phyloP scores from a whole-genome alignment of 2,113 vertebrate species.

The Pachyramphus minor region DNA sequence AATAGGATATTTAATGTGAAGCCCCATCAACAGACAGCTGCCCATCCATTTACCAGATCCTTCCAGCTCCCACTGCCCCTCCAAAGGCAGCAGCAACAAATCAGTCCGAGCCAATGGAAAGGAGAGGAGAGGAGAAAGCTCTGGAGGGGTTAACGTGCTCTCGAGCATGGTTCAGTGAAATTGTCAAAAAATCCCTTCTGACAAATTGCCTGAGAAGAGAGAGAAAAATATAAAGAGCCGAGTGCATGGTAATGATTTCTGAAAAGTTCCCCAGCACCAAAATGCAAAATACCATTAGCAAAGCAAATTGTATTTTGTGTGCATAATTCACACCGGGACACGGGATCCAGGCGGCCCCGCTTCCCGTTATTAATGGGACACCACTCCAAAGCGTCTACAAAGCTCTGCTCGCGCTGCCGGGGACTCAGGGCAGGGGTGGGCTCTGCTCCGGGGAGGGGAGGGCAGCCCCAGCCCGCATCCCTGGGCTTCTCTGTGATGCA shows the following conservation, averaged over 20 bases:
- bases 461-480: neutral
- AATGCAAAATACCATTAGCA: conserved; percentile 64
- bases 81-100: neutral
- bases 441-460: neutral
- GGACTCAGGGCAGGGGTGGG: neutral
- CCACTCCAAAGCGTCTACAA: neutral
- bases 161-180: conserved; percentile 66
- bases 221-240: conserved; percentile 41
- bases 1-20: neutral
- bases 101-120: neutral
- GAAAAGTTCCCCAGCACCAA: conserved; percentile 64
- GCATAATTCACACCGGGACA: conserved; percentile 66
- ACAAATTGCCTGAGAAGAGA: conserved; percentile 73
- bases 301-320: conserved; percentile 67
- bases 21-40: neutral
- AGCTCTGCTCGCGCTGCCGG: neutral
- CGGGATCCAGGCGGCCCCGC: neutral
- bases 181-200: conserved; percentile 71
- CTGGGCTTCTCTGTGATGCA: accelerated
- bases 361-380: neutral
- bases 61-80: neutral
- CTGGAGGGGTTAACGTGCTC: conserved; percentile 64
- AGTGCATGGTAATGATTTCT: conserved; percentile 64
- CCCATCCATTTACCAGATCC: neutral
- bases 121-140: neutral